Percentiles rank a stretch among this genome's conserved stretches.
Evolutionary conservation across 2,797 vertebrate genomes (phyloP).

Genomic region (Pipistrellus pipistrellus): DNA sequence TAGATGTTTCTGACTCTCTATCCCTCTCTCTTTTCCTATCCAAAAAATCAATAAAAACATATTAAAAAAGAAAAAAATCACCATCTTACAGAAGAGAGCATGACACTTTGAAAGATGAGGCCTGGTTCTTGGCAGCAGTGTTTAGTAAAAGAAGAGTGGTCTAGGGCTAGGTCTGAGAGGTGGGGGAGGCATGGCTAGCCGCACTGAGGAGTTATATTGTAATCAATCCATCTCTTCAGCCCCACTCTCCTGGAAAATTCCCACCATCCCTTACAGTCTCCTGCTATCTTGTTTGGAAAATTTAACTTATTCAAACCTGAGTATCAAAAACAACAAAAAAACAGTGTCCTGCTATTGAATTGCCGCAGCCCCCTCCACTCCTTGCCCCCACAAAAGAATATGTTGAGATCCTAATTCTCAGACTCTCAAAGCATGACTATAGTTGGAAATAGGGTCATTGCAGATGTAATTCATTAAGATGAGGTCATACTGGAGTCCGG

Average conservation of each 20-base stretch:
- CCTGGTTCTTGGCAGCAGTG: background rate
- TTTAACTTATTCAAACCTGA: background rate
- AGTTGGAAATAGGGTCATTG: background rate
- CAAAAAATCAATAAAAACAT: no score
- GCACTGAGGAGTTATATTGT: background rate
- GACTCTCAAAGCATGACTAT: background rate
- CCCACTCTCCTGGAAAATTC: background rate
- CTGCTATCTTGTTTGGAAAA: background rate
- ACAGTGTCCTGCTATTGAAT: background rate
- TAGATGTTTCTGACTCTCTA: no score
- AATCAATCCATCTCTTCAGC: background rate
- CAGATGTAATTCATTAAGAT: background rate
- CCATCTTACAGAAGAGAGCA: background rate
- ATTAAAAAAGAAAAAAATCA: background rate
- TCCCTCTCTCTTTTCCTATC: no score
- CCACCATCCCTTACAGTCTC: background rate
- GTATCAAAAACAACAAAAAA: background rate
- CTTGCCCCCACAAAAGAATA: background rate
- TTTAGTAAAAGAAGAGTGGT: background rate
- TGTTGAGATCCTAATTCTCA: background rate
- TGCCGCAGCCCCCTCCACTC: fast-evolving
- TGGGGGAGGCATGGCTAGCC: background rate
- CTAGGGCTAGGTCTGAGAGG: background rate
- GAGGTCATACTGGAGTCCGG: background rate
- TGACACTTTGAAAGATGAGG: background rate